Percentiles rank a stretch among this genome's conserved stretches.
phyloP scores from a whole-genome alignment of 2,888 invertebrate species.

The Scaptomyza caliginosa region DNA sequence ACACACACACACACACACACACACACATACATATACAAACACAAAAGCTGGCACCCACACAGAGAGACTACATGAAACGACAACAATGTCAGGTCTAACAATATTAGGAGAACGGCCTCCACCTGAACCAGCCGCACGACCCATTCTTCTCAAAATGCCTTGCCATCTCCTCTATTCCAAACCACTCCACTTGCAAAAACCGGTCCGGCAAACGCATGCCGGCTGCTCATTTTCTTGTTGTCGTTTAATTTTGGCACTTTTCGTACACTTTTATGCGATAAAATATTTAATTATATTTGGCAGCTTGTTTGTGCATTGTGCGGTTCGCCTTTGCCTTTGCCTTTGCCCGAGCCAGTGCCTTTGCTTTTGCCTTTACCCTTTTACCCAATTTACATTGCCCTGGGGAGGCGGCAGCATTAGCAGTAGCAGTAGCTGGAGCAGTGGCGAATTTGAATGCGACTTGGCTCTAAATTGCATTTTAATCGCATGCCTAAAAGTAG shows the following conservation, averaged over 20 bases:
- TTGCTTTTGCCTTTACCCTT: slow-evolving; percentile 25
- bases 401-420: slow-evolving; percentile 16
- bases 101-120: slow-evolving; percentile 59
- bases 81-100: slow-evolving; percentile 75
- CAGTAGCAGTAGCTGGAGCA: neutral
- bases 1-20: slow-evolving; percentile 28
- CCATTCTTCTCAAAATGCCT: slow-evolving; percentile 9
- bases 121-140: slow-evolving; percentile 46
- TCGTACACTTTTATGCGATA: slow-evolving; percentile 75
- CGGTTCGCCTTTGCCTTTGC: slow-evolving; percentile 40
- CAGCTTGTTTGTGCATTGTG: slow-evolving; percentile 75
- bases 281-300: slow-evolving; percentile 80
- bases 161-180: neutral
- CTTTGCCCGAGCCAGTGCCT: slow-evolving; percentile 32
- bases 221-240: slow-evolving; percentile 71
- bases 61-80: slow-evolving; percentile 33
- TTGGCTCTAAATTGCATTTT: slow-evolving; percentile 46
- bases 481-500: slow-evolving; percentile 23
- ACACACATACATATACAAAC: slow-evolving; percentile 6
- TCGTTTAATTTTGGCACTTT: slow-evolving; percentile 75
- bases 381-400: slow-evolving; percentile 61
- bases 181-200: slow-evolving; percentile 10
- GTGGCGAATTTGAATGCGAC: neutral
- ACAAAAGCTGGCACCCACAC: slow-evolving; percentile 4
- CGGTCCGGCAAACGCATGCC: slow-evolving; percentile 68